Evolutionary conservation across 2,113 vertebrate genomes (phyloP).

Genomic region (Dascyllus trimaculatus): DNA sequence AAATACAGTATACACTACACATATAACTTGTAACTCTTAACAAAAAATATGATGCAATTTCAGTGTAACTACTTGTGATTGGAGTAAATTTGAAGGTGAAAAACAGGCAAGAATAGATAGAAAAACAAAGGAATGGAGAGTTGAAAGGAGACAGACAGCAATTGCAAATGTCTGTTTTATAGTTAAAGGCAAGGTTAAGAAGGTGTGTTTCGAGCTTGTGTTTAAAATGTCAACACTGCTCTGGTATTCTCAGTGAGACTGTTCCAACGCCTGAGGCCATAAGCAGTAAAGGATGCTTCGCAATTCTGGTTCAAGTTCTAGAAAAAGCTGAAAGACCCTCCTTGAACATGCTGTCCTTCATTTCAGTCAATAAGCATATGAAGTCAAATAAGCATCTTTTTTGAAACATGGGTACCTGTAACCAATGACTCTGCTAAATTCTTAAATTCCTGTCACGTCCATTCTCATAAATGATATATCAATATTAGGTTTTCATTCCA

Average conservation of each 20-base stretch:
- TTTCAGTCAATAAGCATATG: neutral
- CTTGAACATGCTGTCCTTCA: neutral
- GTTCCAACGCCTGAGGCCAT: constrained; percentile 8
- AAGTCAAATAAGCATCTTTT: neutral
- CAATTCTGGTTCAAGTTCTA: constrained; percentile 8
- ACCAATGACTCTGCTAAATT: neutral
- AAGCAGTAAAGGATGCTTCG: neutral
- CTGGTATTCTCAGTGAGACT: constrained; percentile 14
- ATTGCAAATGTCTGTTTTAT: neutral
- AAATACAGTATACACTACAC: too few relatives aligned
- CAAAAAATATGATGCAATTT: neutral
- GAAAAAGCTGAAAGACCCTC: neutral
- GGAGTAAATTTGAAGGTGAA: neutral
- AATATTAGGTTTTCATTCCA: neutral
- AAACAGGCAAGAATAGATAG: neutral
- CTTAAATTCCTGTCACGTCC: neutral
- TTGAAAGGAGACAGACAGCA: neutral
- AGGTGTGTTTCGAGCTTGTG: constrained; percentile 5
- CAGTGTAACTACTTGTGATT: neutral
- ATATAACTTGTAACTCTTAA: too few relatives aligned
- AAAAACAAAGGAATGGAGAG: neutral
- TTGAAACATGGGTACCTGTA: neutral
- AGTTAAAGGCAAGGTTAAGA: constrained; percentile 22
- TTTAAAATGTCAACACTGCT: constrained; percentile 18
- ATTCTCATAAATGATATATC: neutral